Evolutionary conservation across 2,888 invertebrate genomes (phyloP), one percentile per base, ranked within the genome.

Genomic region (Ochropleura plecta): DNA sequence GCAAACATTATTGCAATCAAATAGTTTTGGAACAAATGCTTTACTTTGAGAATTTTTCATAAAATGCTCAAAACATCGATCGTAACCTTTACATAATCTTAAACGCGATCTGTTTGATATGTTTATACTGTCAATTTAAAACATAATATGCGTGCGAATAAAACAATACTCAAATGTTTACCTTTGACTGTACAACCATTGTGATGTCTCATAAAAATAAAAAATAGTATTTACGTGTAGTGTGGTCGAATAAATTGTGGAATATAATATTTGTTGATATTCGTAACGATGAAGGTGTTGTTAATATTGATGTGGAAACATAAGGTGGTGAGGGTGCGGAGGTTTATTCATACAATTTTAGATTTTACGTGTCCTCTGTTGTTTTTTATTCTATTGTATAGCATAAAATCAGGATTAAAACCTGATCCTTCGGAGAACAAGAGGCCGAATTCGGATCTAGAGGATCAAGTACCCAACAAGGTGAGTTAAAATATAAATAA

Each of bases 231-330:
- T 62, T 30, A 59, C 12, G 64, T 68, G 69, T 68, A 10, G 49
- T 79, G 67, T 55, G 51, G 18, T 73, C 8, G 10, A 53, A 30
- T 57, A 49, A 48, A 46, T 64, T 62, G 46, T 70, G 60, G 20
- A 63, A 51, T 46, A 49, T 59, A 44, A 73, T 60, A 59, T 70
- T 73, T 70, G 42, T 40, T 76, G 63, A 67, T 30, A 76, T 57
- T 53, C 46, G 53, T 73, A 18, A 76, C n/a, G 66, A 78, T 81
- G 69, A 42, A 86, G 12, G 82, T 86, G 5, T 76, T 92, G 44
- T 70, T 69, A 30, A 89, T 92, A 46, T 81, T 93, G 65, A 85
- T 93, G 88, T 91, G 92, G 90, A 93, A 92, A 78, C 92, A 93
- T 82, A 73, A 83, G 2, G 82, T 89, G 63, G 91, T 91, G 40